phyloP scores from a whole-genome alignment of 2,797 vertebrate genomes.

The Phoebastria nigripes region DNA sequence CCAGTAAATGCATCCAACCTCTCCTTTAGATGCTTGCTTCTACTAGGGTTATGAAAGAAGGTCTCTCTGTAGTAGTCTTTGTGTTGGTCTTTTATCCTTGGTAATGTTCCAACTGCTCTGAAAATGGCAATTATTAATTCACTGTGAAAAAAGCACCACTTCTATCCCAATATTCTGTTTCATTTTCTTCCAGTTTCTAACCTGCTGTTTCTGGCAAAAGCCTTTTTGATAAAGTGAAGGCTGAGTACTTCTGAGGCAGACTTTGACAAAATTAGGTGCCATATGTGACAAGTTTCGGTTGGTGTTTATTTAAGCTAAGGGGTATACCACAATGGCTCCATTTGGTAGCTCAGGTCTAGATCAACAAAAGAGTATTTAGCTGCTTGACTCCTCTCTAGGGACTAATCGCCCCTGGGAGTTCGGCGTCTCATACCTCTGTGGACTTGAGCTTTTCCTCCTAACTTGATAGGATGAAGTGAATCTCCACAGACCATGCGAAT shows the following conservation, averaged over 20 bases:
- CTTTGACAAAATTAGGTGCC: conserved; percentile 53
- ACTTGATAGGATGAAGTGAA: not conserved
- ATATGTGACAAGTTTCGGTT: conserved; percentile 27
- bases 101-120: conserved; percentile 4
- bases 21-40: not conserved
- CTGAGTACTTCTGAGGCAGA: conserved; percentile 7
- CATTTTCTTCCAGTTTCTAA: conserved; percentile 50
- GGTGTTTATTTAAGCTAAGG: conserved; percentile 43
- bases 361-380: not conserved
- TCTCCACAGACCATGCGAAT: not conserved
- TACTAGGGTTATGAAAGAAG: conserved; percentile 19
- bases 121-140: conserved; percentile 53
- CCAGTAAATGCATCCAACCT: conserved; percentile 23
- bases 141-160: not conserved
- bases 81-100: conserved; percentile 50
- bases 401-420: not conserved
- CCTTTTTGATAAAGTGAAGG: conserved; percentile 57
- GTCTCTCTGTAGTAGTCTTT: conserved; percentile 42
- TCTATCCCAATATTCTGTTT: conserved; percentile 4
- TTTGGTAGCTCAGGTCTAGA: conserved; percentile 8
- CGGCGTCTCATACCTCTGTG: not conserved
- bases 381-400: not conserved
- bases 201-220: conserved; percentile 59
- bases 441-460: not conserved
- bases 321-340: conserved; percentile 12